Percentiles rank a stretch among this genome's conserved stretches.
Evolutionary conservation across 2,113 vertebrate species (phyloP).

Genomic region (Psilopogon haemacephalus): DNA sequence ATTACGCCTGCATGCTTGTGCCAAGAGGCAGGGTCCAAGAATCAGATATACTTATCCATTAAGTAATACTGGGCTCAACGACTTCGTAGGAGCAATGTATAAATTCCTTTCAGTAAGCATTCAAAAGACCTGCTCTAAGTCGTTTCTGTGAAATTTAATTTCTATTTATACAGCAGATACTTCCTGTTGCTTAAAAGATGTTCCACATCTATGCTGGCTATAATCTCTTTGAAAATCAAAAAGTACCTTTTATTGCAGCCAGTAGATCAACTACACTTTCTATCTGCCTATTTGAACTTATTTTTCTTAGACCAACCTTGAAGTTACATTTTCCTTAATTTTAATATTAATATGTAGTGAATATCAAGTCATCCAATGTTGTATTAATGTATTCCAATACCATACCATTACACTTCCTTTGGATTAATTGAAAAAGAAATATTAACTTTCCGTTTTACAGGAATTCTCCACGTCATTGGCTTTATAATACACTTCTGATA

Average conservation of each 20-base stretch:
- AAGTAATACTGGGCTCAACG: background rate
- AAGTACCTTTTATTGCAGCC: background rate
- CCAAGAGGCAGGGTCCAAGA: background rate
- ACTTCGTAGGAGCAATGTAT: background rate
- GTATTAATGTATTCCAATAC: background rate
- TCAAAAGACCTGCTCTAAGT: background rate
- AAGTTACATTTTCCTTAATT: background rate
- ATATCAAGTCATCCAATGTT: background rate
- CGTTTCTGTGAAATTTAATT: background rate
- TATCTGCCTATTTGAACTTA: background rate
- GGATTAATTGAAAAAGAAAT: conserved; percentile 25
- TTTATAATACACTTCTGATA: background rate
- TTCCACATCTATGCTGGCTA: background rate
- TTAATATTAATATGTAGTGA: background rate
- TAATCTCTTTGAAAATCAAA: background rate
- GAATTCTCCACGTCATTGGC: background rate
- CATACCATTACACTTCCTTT: background rate
- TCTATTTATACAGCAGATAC: background rate
- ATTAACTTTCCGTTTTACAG: background rate
- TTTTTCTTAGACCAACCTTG: background rate
- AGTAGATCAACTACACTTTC: background rate
- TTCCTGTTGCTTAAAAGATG: background rate
- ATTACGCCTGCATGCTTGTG: background rate
- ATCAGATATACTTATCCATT: background rate
- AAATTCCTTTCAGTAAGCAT: background rate